phyloP scores from a whole-genome alignment of 2,888 invertebrate species.

The Papilio demoleus region DNA sequence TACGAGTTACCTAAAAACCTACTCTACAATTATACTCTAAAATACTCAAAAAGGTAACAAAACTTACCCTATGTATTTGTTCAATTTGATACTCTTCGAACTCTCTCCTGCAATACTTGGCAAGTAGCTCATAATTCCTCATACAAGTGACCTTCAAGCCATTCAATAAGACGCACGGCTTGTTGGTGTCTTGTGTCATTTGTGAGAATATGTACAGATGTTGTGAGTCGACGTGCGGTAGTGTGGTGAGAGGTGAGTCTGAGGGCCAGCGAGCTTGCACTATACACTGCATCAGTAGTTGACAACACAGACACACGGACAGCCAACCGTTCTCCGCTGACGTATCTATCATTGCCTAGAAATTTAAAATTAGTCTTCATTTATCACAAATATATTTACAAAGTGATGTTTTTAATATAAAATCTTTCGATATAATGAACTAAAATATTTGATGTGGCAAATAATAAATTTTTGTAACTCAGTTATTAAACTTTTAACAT shows the following conservation, averaged over 20 bases:
- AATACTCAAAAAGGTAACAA: neutral
- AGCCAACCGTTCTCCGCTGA: conserved; percentile 96
- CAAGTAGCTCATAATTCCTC: conserved; percentile 85
- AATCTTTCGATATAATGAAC: no score
- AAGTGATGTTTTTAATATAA: no score
- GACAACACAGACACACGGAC: conserved; percentile 89
- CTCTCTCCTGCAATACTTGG: conserved; percentile 84
- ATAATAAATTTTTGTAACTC: no score
- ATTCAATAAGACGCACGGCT: conserved; percentile 79
- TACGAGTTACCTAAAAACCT: neutral
- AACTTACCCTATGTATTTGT: conserved; percentile 64
- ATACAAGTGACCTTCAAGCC: conserved; percentile 81
- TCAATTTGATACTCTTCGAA: conserved; percentile 88
- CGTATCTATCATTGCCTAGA: conserved; percentile 97
- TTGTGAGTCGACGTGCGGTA: conserved; percentile 89
- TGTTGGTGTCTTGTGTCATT: conserved; percentile 69
- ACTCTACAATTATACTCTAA: neutral
- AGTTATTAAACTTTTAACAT: no score
- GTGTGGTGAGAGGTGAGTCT: conserved; percentile 88
- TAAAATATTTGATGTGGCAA: no score
- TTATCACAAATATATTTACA: neutral
- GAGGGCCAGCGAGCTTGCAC: conserved; percentile 95
- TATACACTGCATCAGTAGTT: conserved; percentile 93
- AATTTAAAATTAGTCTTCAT: neutral
- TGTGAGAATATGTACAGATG: conserved; percentile 84